Evolutionary conservation across 2,797 vertebrate genomes (phyloP).

Genomic region (Pempheris klunzingeri): DNA sequence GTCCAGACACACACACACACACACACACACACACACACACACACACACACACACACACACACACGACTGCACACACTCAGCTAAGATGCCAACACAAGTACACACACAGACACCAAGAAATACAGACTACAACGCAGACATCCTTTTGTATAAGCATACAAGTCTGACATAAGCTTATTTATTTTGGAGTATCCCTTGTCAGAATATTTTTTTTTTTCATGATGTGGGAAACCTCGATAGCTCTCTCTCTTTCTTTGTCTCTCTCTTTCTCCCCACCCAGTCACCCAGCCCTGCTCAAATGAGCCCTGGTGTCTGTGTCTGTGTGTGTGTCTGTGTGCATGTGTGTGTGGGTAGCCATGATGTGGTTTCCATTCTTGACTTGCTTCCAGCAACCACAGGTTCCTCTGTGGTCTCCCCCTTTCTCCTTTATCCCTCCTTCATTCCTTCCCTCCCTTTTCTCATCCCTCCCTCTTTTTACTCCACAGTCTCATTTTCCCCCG

Average conservation of each 20-base stretch:
- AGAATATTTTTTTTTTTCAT: conserved; percentile 42
- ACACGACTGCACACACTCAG: not conserved
- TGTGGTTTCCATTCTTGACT: conserved; percentile 89
- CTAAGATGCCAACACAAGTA: not conserved
- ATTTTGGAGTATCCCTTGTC: conserved; percentile 42
- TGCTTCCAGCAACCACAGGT: conserved; percentile 83
- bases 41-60: not conserved
- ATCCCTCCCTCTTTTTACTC: conserved; percentile 47
- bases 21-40: conserved; percentile 6
- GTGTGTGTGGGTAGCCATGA: conserved; percentile 62
- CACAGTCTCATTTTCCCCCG: conserved; percentile 28
- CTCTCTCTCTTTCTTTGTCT: conserved; percentile 31
- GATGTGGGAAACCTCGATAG: conserved; percentile 59
- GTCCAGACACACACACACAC: conserved; percentile 4
- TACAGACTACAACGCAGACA: not conserved
- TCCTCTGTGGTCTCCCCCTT: conserved; percentile 77
- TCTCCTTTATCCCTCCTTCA: conserved; percentile 56
- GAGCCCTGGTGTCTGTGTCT: conserved; percentile 47
- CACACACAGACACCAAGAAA: conserved; percentile 15
- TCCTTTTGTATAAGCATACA: not conserved
- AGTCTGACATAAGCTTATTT: conserved; percentile 40
- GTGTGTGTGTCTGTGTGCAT: conserved; percentile 37
- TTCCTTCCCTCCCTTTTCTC: conserved; percentile 62
- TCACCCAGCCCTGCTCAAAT: conserved; percentile 53
- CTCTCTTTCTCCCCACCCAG: conserved; percentile 56